Evolutionary conservation across 2,888 invertebrate genomes (phyloP).

Genomic region (Drosophila antonietae): DNA sequence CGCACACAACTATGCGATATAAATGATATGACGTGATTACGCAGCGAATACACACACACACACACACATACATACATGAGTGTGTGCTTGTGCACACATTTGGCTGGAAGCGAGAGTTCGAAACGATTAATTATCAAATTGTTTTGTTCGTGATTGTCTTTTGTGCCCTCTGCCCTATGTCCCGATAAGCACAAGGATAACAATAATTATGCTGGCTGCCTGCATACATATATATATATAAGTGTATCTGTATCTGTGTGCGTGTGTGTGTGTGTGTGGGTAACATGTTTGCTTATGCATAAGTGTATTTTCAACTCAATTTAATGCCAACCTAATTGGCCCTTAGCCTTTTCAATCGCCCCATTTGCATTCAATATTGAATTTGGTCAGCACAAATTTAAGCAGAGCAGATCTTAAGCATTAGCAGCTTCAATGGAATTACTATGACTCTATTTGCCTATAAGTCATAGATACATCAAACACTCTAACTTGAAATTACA

Average conservation of each 20-base stretch:
- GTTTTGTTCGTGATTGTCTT: slow-evolving; percentile 58
- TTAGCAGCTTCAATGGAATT: too few relatives aligned
- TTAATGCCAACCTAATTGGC: slow-evolving; percentile 16
- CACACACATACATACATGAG: neutral
- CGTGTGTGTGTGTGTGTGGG: neutral
- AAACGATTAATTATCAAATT: slow-evolving; percentile 69
- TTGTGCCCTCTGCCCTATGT: slow-evolving; percentile 36
- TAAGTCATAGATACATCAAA: too few relatives aligned
- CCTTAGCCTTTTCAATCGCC: slow-evolving; percentile 18
- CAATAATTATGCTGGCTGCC: slow-evolving; percentile 58
- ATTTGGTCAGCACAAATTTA: neutral
- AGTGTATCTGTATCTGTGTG: neutral
- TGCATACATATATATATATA: neutral
- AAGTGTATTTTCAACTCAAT: slow-evolving; percentile 24
- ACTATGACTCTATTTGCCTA: too few relatives aligned
- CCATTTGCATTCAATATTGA: slow-evolving; percentile 8
- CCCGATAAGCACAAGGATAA: slow-evolving; percentile 44
- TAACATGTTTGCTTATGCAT: neutral
- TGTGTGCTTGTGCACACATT: slow-evolving; percentile 10
- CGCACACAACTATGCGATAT: slow-evolving; percentile 24
- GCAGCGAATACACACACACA: slow-evolving; percentile 10
- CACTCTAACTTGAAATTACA: too few relatives aligned
- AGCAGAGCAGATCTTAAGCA: neutral
- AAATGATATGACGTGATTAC: slow-evolving; percentile 61
- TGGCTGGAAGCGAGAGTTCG: slow-evolving; percentile 40